Percentiles rank a stretch among this genome's conserved stretches.
These are phyloP conservation scores for Leptestheria dahalacensis DNA, from an alignment of 1,140 invertebrate species.

Conservation along the genomic window DNA sequence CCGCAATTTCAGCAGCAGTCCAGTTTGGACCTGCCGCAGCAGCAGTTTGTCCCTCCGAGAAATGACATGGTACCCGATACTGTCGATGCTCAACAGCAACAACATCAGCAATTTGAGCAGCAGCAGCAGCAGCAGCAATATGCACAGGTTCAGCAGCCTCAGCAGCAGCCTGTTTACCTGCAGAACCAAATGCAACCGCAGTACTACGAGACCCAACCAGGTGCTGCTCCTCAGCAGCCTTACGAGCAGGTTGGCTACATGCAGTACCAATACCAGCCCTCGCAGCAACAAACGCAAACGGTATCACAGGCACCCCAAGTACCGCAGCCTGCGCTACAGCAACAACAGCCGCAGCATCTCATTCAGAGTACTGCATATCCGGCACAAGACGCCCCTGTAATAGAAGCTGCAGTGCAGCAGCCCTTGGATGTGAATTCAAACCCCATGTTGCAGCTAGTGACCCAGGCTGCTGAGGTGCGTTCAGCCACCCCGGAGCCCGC, in stretches of 20 bases:
- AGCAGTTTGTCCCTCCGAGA: too few species aligned
- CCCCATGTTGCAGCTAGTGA: neutral
- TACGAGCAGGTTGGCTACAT: neutral
- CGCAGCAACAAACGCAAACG: conserved; percentile 2
- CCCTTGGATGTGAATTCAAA: conserved; percentile 12
- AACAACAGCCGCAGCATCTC: conserved; percentile 15
- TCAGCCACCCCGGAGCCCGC: neutral
- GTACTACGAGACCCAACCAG: too few species aligned
- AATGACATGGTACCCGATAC: too few species aligned
- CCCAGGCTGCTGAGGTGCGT: neutral
- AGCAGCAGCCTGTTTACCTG: conserved; percentile 2
- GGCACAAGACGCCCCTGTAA: conserved; percentile 12
- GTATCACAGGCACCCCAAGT: conserved; percentile 17
- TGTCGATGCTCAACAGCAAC: conserved; percentile 17
- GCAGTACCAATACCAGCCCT: neutral
- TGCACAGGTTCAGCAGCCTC: conserved; percentile 15
- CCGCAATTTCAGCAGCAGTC: neutral
- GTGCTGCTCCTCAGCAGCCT: conserved; percentile 1
- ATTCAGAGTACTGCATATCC: too few species aligned
- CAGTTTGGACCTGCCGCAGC: neutral
- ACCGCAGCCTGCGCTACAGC: conserved; percentile 14
- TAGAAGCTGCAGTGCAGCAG: conserved; percentile 14
- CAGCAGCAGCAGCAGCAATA: conserved; percentile 21
- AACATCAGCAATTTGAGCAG: conserved; percentile 15
- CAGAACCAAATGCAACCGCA: neutral